phyloP scores from a whole-genome alignment of 2,113 vertebrate genomes.

The Lagopus muta region DNA sequence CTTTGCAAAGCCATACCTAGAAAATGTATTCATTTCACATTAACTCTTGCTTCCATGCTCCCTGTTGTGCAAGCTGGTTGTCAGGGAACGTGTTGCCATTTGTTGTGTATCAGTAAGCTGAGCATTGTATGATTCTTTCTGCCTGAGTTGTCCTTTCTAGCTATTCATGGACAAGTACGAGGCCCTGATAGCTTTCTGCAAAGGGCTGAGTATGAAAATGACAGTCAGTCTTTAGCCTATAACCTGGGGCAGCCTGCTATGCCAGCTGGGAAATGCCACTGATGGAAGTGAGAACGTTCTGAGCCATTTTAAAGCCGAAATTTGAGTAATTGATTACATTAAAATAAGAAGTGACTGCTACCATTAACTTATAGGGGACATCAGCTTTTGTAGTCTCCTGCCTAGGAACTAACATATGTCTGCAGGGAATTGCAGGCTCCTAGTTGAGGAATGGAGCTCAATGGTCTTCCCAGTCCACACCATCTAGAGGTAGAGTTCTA shows the following conservation, averaged over 20 bases:
- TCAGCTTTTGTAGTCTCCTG: neutral
- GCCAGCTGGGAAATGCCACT: accelerated
- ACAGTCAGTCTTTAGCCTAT: neutral
- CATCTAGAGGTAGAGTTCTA: neutral
- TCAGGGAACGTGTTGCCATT: neutral
- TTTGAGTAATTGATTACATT: neutral
- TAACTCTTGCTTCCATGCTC: neutral
- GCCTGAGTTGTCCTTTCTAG: neutral
- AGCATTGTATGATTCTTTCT: neutral
- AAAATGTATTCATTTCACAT: neutral
- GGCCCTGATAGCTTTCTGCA: neutral
- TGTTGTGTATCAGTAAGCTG: neutral
- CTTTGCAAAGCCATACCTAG: neutral
- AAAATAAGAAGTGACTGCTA: neutral
- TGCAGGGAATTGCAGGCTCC: neutral
- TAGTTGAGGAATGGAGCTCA: neutral
- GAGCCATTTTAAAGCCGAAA: neutral
- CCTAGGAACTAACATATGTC: neutral
- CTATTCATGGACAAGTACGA: neutral
- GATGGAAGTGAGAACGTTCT: neutral
- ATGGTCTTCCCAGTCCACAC: neutral
- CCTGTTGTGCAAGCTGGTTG: neutral
- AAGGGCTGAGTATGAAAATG: neutral
- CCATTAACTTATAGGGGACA: accelerated
- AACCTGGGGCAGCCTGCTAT: neutral